Percentiles rank a stretch among this genome's conserved stretches.
Evolutionary conservation across 92 coral and sea anemone genomes (phyloP).

Genomic region (Umimayanthus chanpuru): DNA sequence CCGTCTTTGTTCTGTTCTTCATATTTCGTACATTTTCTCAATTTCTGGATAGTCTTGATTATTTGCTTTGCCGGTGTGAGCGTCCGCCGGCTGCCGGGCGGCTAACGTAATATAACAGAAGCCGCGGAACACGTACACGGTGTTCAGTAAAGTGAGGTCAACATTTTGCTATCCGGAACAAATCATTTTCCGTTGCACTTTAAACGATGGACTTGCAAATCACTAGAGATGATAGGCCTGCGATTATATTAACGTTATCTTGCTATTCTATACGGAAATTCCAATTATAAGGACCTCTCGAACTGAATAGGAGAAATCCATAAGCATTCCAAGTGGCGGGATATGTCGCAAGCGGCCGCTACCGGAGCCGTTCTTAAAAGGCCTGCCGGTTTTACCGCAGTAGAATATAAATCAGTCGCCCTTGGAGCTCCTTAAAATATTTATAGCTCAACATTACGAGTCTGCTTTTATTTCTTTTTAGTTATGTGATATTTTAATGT

Average conservation of each 20-base stretch:
- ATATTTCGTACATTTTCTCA: neutral
- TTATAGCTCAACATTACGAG: neutral
- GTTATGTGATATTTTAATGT: too few species aligned
- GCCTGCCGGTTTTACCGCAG: too few species aligned
- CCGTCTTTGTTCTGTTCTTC: constrained; percentile 5
- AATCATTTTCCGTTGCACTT: neutral
- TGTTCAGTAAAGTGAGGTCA: constrained; percentile 15
- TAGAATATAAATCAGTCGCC: too few species aligned
- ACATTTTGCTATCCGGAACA: constrained; percentile 6
- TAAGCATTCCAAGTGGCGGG: neutral
- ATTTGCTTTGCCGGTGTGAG: neutral
- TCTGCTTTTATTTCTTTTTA: too few species aligned
- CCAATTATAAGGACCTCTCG: constrained; percentile 21
- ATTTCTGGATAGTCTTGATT: neutral
- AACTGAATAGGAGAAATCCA: constrained; percentile 2
- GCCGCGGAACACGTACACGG: neutral
- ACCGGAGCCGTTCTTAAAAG: neutral
- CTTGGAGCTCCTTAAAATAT: neutral
- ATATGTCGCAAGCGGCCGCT: too few species aligned
- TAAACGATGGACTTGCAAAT: neutral
- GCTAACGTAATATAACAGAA: neutral
- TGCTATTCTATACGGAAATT: constrained; percentile 30
- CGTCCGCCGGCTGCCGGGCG: neutral
- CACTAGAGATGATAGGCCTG: constrained; percentile 19
- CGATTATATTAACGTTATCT: constrained; percentile 17